Evolutionary conservation across 2,113 vertebrate species (phyloP).

Genomic region (Sylvilagus bachmani): DNA sequence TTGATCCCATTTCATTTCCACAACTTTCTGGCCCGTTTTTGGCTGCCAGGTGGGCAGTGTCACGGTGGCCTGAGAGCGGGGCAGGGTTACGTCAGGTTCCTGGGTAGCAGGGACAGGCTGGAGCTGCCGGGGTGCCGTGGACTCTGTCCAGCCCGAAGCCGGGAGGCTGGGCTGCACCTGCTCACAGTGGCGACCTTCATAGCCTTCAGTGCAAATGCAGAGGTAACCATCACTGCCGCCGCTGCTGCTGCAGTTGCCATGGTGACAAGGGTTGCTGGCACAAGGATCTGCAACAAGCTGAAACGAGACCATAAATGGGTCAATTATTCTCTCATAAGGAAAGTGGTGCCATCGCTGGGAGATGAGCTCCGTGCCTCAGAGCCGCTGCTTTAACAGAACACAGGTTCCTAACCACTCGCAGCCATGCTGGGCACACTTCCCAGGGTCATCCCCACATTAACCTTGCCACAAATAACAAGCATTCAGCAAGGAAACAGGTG

Average conservation of each 20-base stretch:
- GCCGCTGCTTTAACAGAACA: not conserved
- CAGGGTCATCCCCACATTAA: not conserved
- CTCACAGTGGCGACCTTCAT: slow-evolving; percentile 92
- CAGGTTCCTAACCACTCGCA: fast-evolving
- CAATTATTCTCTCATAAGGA: slow-evolving; percentile 74
- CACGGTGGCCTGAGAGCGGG: slow-evolving; percentile 86
- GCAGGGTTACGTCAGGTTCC: slow-evolving; percentile 87
- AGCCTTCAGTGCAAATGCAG: slow-evolving; percentile 94
- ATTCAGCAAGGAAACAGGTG: not conserved
- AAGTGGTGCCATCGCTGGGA: not conserved
- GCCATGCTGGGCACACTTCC: not conserved
- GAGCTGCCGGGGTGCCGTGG: slow-evolving; percentile 82
- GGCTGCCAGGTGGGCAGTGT: slow-evolving; percentile 95
- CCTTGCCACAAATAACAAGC: not conserved
- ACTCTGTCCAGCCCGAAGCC: slow-evolving; percentile 85
- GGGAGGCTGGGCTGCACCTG: slow-evolving; percentile 79
- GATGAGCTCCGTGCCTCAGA: not conserved
- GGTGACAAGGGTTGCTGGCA: slow-evolving; percentile 96
- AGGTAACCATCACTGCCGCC: slow-evolving; percentile 89
- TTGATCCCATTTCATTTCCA: slow-evolving; percentile 95
- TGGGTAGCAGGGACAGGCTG: slow-evolving; percentile 86
- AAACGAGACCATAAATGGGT: slow-evolving; percentile 81
- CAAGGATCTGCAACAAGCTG: slow-evolving; percentile 96
- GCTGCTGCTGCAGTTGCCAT: slow-evolving; percentile 97
- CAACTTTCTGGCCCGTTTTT: slow-evolving; percentile 93